phyloP scores from a whole-genome alignment of 2,888 invertebrate species.

The Eupelmus urozonus region DNA sequence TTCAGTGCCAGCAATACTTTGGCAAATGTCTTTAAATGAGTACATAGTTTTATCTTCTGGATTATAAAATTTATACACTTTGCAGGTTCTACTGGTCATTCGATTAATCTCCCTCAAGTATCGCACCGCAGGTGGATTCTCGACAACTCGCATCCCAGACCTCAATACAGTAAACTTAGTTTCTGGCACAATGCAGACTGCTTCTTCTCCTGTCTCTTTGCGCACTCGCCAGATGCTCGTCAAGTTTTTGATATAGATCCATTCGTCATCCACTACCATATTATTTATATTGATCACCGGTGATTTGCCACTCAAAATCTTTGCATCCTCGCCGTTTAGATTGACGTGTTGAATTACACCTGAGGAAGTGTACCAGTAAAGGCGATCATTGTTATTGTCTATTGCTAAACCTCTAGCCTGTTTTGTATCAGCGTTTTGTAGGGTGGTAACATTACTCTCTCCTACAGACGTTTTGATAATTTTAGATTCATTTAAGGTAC shows the following conservation, averaged over 20 bases:
- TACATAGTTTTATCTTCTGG: too few species aligned
- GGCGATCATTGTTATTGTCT: neutral
- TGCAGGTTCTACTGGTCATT: too few species aligned
- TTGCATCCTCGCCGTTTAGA: neutral
- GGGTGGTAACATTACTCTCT: neutral
- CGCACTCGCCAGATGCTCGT: slow-evolving; percentile 9
- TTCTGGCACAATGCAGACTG: neutral
- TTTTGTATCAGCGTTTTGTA: neutral
- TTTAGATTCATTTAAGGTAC: neutral
- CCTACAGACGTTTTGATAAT: neutral
- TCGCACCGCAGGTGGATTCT: too few species aligned
- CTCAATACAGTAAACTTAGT: neutral
- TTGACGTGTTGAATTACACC: neutral
- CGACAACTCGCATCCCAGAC: neutral
- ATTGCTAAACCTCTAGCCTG: neutral
- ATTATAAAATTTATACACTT: too few species aligned
- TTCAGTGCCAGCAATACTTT: too few species aligned
- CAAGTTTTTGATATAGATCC: slow-evolving; percentile 7
- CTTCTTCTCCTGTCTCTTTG: neutral
- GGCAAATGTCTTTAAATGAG: too few species aligned
- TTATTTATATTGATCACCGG: neutral
- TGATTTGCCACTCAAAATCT: neutral
- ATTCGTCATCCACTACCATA: slow-evolving; percentile 1
- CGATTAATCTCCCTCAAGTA: too few species aligned
- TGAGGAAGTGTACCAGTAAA: neutral